A percentile compares a stretch with the other conserved stretches of the same genome.
Evolutionary conservation across 2,888 invertebrate species (phyloP).

Genomic region (Scelioninae gen. 2): DNA sequence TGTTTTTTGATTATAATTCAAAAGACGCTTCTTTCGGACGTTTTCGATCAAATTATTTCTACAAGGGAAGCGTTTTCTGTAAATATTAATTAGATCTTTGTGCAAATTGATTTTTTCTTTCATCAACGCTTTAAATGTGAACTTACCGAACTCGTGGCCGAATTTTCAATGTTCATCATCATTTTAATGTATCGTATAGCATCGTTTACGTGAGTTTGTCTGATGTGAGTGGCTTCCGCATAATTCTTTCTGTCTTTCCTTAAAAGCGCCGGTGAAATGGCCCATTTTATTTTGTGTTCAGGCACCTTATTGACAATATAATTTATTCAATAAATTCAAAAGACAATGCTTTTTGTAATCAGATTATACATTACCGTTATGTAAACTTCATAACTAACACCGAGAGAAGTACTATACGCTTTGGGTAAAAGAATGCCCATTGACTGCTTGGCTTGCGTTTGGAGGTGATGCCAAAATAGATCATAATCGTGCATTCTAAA

Average conservation of each 20-base stretch:
- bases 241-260: slow-evolving; percentile 78
- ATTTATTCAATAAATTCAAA: too few species aligned
- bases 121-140: too few species aligned
- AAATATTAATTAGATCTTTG: too few species aligned
- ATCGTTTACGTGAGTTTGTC: slow-evolving; percentile 77
- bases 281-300: slow-evolving; percentile 66
- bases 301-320: slow-evolving; percentile 70
- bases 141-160: slow-evolving; percentile 54
- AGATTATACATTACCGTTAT: too few species aligned
- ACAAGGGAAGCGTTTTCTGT: too few species aligned
- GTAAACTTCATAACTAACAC: slow-evolving; percentile 66
- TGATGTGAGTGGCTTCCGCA: slow-evolving; percentile 76
- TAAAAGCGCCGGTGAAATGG: slow-evolving; percentile 76
- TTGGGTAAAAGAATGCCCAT: slow-evolving; percentile 63
- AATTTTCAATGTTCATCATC: slow-evolving; percentile 59
- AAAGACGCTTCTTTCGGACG: too few species aligned
- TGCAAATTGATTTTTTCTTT: too few species aligned
- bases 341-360: too few species aligned
- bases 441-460: slow-evolving; percentile 57
- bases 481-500: slow-evolving; percentile 62
- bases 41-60: too few species aligned
- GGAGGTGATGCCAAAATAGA: slow-evolving; percentile 65
- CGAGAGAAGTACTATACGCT: slow-evolving; percentile 62
- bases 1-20: too few species aligned
- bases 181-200: slow-evolving; percentile 68